Evolutionary conservation across 2,113 vertebrate genomes (phyloP).

Genomic region (Pseudorhombus dupliciocellatus): DNA sequence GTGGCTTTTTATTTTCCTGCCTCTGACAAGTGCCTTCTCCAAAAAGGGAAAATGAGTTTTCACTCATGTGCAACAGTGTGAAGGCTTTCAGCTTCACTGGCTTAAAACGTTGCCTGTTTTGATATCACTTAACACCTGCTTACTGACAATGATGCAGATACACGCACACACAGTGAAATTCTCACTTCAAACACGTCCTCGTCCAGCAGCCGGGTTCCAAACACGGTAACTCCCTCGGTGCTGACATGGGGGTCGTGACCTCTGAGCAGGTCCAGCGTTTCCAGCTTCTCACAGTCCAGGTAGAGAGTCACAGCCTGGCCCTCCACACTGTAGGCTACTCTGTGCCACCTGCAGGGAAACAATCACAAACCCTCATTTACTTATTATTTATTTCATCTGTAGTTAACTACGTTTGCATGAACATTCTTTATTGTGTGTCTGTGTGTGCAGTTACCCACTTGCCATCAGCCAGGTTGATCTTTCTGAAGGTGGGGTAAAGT

Average conservation of each 20-base stretch:
- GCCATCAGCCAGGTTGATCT: conserved; percentile 95
- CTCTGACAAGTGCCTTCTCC: not conserved
- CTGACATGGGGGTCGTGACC: conserved; percentile 88
- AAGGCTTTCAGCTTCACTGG: not conserved
- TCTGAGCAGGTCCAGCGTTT: conserved; percentile 86
- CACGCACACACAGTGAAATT: not conserved
- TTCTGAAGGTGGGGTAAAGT: conserved; percentile 93
- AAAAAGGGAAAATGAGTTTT: not conserved
- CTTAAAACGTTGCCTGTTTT: not conserved
- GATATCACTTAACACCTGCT: not conserved
- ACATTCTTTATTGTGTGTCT: conserved; percentile 3
- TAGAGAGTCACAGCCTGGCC: conserved; percentile 89
- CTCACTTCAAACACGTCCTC: conserved; percentile 95
- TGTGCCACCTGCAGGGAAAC: conserved; percentile 88
- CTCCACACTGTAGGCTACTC: conserved; percentile 91
- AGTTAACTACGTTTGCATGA: not conserved
- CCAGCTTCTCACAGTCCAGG: conserved; percentile 90
- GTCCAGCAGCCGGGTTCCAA: conserved; percentile 94
- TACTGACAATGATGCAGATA: not conserved
- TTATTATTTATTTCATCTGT: not conserved
- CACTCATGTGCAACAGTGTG: not conserved
- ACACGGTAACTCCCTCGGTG: conserved; percentile 91
- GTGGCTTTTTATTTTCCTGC: not conserved
- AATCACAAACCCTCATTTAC: not conserved
- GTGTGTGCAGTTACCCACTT: conserved; percentile 85